phyloP scores from a whole-genome alignment of 1,140 invertebrate genomes.

The Lutraria rhynchaena region DNA sequence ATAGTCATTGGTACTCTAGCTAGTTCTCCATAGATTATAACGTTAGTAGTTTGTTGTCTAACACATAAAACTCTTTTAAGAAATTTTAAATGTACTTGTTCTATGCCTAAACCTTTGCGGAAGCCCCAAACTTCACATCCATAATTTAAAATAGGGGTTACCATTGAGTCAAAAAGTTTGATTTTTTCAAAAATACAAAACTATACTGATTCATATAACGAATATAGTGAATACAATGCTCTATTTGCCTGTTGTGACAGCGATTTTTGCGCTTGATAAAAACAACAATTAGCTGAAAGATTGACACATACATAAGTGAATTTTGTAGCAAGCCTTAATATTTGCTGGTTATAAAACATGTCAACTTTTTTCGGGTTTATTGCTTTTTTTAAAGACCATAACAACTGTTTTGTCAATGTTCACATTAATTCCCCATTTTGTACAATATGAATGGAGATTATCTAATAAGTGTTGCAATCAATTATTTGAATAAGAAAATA shows the following conservation, averaged over 20 bases:
- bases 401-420: too few species aligned
- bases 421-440: too few species aligned
- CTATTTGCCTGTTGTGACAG: background rate
- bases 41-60: background rate
- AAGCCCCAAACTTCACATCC: too few species aligned
- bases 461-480: background rate
- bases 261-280: background rate
- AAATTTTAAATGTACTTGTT: background rate
- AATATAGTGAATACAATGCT: background rate
- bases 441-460: too few species aligned
- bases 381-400: constrained; percentile 25
- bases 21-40: background rate
- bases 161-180: background rate
- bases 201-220: background rate
- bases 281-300: background rate
- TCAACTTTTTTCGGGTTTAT: background rate
- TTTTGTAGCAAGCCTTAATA: too few species aligned
- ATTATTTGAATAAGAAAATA: constrained; percentile 15
- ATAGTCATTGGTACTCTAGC: background rate
- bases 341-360: constrained; percentile 2
- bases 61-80: too few species aligned
- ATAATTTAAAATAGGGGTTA: background rate
- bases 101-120: constrained; percentile 8
- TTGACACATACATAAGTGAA: constrained; percentile 13
- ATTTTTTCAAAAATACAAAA: background rate